Conservation (phyloP, 2,888 invertebrate species). For the Caenorhabditis drosophilae region DNA sequence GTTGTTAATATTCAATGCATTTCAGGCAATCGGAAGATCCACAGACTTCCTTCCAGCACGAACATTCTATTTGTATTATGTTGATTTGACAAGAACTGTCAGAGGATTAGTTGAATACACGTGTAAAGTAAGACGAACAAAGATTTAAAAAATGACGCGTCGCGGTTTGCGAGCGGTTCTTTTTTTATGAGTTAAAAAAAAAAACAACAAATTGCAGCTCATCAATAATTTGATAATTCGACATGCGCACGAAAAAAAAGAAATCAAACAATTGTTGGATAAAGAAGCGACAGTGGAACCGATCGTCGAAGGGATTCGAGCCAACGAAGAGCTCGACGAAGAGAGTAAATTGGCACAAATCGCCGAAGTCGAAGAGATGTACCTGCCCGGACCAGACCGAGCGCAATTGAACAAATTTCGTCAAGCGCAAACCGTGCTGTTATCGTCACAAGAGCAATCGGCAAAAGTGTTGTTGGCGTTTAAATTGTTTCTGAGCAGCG, state of each 20-base stretch:
- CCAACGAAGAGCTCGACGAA: constrained; percentile 48
- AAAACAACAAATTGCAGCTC: constrained; percentile 42
- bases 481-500: constrained; percentile 32
- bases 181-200: too few species aligned
- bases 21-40: constrained; percentile 72
- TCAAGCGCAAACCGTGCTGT: constrained; percentile 36
- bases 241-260: constrained; percentile 68
- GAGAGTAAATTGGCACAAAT: constrained; percentile 46
- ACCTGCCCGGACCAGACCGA: constrained; percentile 54
- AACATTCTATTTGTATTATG: constrained; percentile 80
- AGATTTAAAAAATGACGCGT: too few species aligned
- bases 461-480: constrained; percentile 48
- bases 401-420: constrained; percentile 36
- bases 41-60: constrained; percentile 81
- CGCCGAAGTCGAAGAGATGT: constrained; percentile 56
- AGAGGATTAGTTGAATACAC: constrained; percentile 69
- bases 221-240: constrained; percentile 69
- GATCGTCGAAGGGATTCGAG: constrained; percentile 63
- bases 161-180: too few species aligned
- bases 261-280: constrained; percentile 69
- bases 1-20: constrained; percentile 1
- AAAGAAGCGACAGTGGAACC: constrained; percentile 71
- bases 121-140: constrained; percentile 71
- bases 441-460: constrained; percentile 48
- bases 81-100: constrained; percentile 76